A percentile compares a stretch with the other conserved stretches of the same genome.
These are phyloP conservation scores for Tympanuchus pallidicinctus DNA, from an alignment of 2,113 vertebrate species.

Conservation along the genomic window DNA sequence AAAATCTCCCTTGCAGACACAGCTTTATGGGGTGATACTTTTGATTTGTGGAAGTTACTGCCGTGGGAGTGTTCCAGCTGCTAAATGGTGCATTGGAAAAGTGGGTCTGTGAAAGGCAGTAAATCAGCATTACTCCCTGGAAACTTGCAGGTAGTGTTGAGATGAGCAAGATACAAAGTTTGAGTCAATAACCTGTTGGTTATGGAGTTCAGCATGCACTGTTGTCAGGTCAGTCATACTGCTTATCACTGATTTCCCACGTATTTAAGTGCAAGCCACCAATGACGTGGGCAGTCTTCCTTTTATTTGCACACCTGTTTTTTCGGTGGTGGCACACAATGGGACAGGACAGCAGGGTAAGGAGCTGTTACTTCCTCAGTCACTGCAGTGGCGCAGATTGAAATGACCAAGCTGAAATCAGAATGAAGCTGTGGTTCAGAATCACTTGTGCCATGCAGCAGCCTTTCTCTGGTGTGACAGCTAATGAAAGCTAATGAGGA, in stretches of 20 bases:
- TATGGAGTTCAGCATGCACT: neutral
- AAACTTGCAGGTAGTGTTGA: neutral
- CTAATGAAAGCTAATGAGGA: neutral
- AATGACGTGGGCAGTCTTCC: neutral
- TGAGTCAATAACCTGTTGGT: neutral
- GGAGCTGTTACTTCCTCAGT: neutral
- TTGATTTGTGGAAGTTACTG: neutral
- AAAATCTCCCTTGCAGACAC: accelerated
- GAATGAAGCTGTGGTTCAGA: neutral
- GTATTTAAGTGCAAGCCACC: neutral
- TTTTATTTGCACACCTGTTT: neutral
- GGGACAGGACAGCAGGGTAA: neutral
- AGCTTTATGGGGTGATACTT: accelerated
- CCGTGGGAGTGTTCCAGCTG: neutral
- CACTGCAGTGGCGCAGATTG: neutral
- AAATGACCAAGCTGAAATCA: neutral
- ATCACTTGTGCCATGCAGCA: neutral
- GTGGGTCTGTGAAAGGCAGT: neutral
- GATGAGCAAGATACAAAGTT: neutral
- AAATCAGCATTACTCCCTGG: neutral
- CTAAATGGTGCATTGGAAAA: neutral
- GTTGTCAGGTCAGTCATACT: neutral
- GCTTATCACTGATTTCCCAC: neutral
- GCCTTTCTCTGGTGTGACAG: neutral
- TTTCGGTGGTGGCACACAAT: neutral